Evolutionary conservation across 2,888 invertebrate genomes (phyloP).

Genomic region (Kryphioiulus occultus): DNA sequence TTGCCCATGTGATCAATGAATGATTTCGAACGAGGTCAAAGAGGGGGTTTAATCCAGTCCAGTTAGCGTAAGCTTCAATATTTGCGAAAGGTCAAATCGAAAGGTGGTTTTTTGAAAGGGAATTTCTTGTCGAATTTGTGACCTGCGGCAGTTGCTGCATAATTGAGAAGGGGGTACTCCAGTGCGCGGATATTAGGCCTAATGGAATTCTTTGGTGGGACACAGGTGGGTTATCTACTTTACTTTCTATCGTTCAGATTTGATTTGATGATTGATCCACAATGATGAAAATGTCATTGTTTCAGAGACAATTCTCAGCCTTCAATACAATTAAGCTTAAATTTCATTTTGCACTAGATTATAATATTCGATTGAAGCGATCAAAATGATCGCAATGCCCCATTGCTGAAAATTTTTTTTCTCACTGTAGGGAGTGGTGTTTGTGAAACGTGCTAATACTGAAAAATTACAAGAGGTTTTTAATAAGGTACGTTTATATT

Average conservation of each 20-base stretch:
- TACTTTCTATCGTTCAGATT: too few species aligned
- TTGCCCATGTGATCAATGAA: background rate
- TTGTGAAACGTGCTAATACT: conserved; percentile 86
- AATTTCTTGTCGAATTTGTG: background rate
- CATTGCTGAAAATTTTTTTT: conserved; percentile 52
- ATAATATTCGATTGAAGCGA: too few species aligned
- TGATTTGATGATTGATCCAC: too few species aligned
- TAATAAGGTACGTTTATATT: conserved; percentile 68
- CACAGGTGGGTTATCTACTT: background rate
- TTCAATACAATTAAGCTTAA: too few species aligned
- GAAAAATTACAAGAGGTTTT: conserved; percentile 89
- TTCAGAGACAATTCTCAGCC: too few species aligned
- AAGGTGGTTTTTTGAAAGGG: background rate
- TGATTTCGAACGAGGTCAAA: background rate
- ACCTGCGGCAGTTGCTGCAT: background rate
- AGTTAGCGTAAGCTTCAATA: background rate
- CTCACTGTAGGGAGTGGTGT: conserved; percentile 77
- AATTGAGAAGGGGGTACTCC: background rate
- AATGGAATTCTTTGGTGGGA: conserved; percentile 4
- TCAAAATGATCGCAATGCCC: too few species aligned
- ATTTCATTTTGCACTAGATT: too few species aligned
- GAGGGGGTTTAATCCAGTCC: background rate
- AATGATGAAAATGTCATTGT: too few species aligned
- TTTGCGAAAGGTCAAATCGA: background rate
- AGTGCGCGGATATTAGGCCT: background rate